phyloP scores from a whole-genome alignment of 2,797 vertebrate species.

The Parambassis ranga region DNA sequence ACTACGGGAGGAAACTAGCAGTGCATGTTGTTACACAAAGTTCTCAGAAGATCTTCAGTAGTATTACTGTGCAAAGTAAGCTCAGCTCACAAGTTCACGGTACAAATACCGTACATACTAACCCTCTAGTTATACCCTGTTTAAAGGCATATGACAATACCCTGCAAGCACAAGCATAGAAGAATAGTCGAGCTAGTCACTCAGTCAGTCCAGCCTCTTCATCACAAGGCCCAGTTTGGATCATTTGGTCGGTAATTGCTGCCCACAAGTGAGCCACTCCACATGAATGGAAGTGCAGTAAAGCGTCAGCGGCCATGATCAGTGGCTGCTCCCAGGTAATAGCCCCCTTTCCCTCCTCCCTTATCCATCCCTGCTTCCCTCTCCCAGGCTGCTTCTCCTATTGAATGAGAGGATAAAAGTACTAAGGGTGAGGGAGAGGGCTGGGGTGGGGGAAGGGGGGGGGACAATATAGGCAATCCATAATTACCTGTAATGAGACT shows the following conservation, averaged over 20 bases:
- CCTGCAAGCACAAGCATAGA: slow-evolving; percentile 40
- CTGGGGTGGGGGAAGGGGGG: slow-evolving; percentile 49
- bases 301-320: slow-evolving; percentile 76
- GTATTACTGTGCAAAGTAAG: neutral
- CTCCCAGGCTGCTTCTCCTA: slow-evolving; percentile 49
- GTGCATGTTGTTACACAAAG: too few species aligned
- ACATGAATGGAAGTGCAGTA: slow-evolving; percentile 83
- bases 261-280: slow-evolving; percentile 83
- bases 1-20: too few species aligned
- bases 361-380: slow-evolving; percentile 24
- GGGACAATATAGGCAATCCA: slow-evolving; percentile 83
- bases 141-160: slow-evolving; percentile 42
- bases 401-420: slow-evolving; percentile 81
- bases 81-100: neutral
- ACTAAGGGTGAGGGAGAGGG: slow-evolving; percentile 45
- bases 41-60: too few species aligned
- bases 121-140: slow-evolving; percentile 5
- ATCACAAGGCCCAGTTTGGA: slow-evolving; percentile 79
- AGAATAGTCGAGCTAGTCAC: slow-evolving; percentile 54
- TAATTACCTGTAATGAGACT: slow-evolving; percentile 97
- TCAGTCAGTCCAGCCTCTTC: slow-evolving; percentile 64
- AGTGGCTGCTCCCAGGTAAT: slow-evolving; percentile 79
- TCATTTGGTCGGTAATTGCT: slow-evolving; percentile 82
- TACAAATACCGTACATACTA: neutral
- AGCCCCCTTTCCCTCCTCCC: slow-evolving; percentile 42